Percentiles rank a stretch among this genome's conserved stretches.
Conservation (phyloP, 23 tunicate genomes). For the Halocynthia roretzi region DNA sequence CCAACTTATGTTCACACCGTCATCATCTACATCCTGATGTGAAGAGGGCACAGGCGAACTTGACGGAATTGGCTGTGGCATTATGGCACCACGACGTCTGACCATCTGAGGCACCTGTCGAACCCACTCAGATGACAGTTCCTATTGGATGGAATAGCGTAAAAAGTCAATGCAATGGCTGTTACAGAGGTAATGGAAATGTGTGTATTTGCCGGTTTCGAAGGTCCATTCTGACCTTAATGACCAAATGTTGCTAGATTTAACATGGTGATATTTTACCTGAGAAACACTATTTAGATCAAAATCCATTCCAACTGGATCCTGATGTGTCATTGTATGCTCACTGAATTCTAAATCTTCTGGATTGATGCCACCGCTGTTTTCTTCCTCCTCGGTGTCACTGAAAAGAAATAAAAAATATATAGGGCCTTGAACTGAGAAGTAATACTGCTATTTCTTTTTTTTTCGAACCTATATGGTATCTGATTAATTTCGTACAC, state of each 20-base stretch:
- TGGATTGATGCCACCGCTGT: slow-evolving; percentile 18
- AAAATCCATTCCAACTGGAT: slow-evolving; percentile 88
- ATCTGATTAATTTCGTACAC: no score
- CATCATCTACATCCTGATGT: neutral
- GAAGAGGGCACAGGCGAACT: slow-evolving; percentile 6
- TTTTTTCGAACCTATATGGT: neutral
- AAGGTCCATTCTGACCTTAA: no score
- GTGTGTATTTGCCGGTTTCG: no score
- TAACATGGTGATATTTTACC: slow-evolving; percentile 27
- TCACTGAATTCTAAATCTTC: slow-evolving; percentile 75
- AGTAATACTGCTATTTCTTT: neutral
- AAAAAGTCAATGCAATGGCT: no score
- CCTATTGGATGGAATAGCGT: slow-evolving; percentile 19
- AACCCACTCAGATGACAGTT: slow-evolving; percentile 73
- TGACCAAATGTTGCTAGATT: neutral
- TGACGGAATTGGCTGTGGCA: slow-evolving; percentile 17
- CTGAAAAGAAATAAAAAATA: slow-evolving; percentile 2
- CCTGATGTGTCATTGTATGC: slow-evolving; percentile 83
- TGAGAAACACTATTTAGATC: slow-evolving; percentile 62
- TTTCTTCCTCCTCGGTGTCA: slow-evolving; percentile 14
- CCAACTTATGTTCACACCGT: slow-evolving; percentile 8
- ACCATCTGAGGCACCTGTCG: slow-evolving; percentile 81
- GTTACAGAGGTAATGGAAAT: no score
- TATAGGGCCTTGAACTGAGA: neutral
- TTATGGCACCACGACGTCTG: slow-evolving; percentile 63